These are phyloP conservation scores for Cepaea nemoralis DNA, from an alignment of 1,140 invertebrate species.

Conservation along the genomic window DNA sequence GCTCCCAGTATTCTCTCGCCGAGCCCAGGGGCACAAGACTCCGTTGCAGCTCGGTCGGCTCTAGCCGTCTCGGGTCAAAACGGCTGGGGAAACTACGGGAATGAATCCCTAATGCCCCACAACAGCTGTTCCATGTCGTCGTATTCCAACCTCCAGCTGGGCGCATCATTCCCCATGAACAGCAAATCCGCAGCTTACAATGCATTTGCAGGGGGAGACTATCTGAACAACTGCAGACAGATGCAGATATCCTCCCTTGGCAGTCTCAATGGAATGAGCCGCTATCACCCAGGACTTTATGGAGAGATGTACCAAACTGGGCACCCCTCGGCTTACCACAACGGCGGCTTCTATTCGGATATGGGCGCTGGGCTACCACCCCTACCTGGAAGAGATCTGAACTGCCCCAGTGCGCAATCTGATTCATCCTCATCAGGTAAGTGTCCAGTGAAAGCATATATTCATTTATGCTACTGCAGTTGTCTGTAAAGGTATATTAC, in stretches of 20 bases:
- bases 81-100: slow-evolving; percentile 64
- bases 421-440: slow-evolving; percentile 65
- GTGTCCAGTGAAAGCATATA: slow-evolving; percentile 26
- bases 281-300: slow-evolving; percentile 65
- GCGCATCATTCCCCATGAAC: slow-evolving; percentile 67
- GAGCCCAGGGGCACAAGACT: slow-evolving; percentile 56
- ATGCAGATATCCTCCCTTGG: slow-evolving; percentile 67
- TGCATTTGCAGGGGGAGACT: slow-evolving; percentile 56
- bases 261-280: slow-evolving; percentile 62
- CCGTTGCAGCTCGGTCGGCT: slow-evolving; percentile 48
- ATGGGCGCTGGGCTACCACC: slow-evolving; percentile 63
- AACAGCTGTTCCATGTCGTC: slow-evolving; percentile 68
- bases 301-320: slow-evolving; percentile 67
- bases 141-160: slow-evolving; percentile 64
- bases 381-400: slow-evolving; percentile 60
- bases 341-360: slow-evolving; percentile 67
- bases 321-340: slow-evolving; percentile 63
- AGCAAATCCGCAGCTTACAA: slow-evolving; percentile 58
- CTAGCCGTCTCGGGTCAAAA: slow-evolving; percentile 61
- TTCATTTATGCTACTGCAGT: neutral
- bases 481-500: too few species aligned
- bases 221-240: slow-evolving; percentile 66
- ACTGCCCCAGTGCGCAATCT: slow-evolving; percentile 61
- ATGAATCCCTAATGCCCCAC: slow-evolving; percentile 56
- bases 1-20: slow-evolving; percentile 60